Evolutionary conservation across 2,888 invertebrate genomes (phyloP), one percentile per base, ranked within the genome.

Genomic region (Cheilosia grossa): DNA sequence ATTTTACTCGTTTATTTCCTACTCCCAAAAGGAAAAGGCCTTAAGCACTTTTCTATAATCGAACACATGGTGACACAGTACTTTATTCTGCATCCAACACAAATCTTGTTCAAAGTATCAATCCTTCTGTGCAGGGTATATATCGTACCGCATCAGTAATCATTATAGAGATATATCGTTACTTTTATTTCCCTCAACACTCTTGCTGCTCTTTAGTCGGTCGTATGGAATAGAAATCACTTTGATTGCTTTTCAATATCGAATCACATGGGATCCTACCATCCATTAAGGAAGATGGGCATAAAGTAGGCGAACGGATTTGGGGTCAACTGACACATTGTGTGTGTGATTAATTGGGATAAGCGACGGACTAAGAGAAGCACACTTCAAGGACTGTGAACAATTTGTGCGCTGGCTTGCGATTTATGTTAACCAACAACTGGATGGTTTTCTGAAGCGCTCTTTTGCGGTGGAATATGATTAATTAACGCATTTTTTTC

Each of bases 231-330:
- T 27, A 54, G 49, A 77, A 78, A 54, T 66, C 53, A 40, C 47
- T 59, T 70, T 82, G 82, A 82, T 82, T 82, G 66, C 66, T 72
- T 82, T 78, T 61, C 42, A 78, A 72, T 78, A 42, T 78, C 78
- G 61, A 21, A 78, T 77, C 30, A 72, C 17, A 72, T 42, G 24
- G 54, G 66, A 77, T 61, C 63, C 67, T 54, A 67, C 47, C 59
- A 54, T 30, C 30, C 21, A 42, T 59, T 19, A 42, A 54, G 21
- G 37, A 19, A 72, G 17, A 78, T 64, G 70, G 59, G 66, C 54
- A 56, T 10, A 49, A 17, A 63, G 49, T 61, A 49, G 19, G 13
- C 37, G 37, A 30, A 37, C 64, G 33, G 40, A 61, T 66, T 27
- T 66, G 59, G 17, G 40, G 40, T 56, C 66, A 72, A 67, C 72